phyloP scores from a whole-genome alignment of 2,888 invertebrate genomes.

The Aphidoletes aphidimyza region DNA sequence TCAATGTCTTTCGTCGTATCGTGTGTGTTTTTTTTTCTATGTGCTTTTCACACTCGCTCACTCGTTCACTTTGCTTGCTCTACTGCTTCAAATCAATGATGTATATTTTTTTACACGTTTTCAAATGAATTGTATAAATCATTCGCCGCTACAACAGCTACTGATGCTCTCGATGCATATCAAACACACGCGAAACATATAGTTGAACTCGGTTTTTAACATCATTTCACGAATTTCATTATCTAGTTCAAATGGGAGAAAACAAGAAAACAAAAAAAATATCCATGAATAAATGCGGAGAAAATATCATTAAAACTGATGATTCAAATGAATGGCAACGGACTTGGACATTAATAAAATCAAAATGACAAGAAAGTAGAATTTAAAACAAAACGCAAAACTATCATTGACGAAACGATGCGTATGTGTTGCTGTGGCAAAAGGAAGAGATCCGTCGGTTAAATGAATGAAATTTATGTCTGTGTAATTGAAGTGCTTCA shows the following conservation, averaged over 20 bases:
- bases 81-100: not conserved
- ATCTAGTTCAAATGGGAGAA: slow-evolving; percentile 34
- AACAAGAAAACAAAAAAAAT: not conserved
- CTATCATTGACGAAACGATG: not conserved
- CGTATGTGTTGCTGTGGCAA: not conserved
- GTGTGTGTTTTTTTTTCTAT: not conserved
- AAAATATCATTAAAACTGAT: not conserved
- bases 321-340: not conserved
- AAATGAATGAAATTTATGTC: slow-evolving; percentile 18
- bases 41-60: not conserved
- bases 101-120: not conserved
- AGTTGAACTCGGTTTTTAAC: slow-evolving; percentile 41
- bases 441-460: not conserved
- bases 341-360: not conserved
- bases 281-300: not conserved
- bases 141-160: slow-evolving; percentile 21
- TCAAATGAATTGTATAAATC: not conserved
- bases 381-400: not conserved
- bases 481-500: slow-evolving; percentile 21
- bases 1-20: slow-evolving; percentile 3
- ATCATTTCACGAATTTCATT: slow-evolving; percentile 47
- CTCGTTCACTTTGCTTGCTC: not conserved
- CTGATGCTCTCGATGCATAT: slow-evolving; percentile 20
- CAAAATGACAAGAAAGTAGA: not conserved
- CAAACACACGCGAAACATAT: slow-evolving; percentile 26